A percentile compares a stretch with the other conserved stretches of the same genome.
These are phyloP conservation scores for Corythaixoides concolor DNA, from an alignment of 2,113 vertebrate genomes.

Conservation along the genomic window DNA sequence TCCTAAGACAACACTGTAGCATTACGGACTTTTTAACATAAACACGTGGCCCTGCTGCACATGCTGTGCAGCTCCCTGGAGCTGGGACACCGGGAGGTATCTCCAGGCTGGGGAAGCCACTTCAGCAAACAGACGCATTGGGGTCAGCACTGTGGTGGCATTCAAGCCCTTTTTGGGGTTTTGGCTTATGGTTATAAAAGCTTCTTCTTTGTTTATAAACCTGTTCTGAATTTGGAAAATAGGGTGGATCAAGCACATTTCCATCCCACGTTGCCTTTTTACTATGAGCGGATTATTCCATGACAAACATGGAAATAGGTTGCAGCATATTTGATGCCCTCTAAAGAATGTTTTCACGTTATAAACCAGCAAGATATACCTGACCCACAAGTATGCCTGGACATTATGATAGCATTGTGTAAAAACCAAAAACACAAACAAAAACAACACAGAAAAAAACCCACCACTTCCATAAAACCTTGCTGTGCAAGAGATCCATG, in stretches of 20 bases:
- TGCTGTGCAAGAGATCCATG: accelerated
- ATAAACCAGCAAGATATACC: background rate
- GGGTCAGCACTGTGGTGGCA: background rate
- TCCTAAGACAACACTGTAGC: background rate
- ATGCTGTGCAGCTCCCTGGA: accelerated
- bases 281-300: background rate
- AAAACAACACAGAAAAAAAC: background rate
- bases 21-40: background rate
- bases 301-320: background rate
- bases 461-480: background rate
- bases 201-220: background rate
- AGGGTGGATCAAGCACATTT: background rate
- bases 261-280: background rate
- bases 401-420: background rate
- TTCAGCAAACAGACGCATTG: accelerated
- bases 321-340: background rate
- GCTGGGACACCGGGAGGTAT: background rate
- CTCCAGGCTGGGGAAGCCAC: background rate
- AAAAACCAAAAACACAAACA: background rate
- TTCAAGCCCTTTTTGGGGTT: background rate
- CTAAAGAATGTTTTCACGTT: background rate
- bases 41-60: background rate
- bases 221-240: background rate
- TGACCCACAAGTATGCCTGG: background rate
- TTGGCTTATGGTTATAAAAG: background rate